Evolutionary conservation across 2,113 vertebrate species (phyloP).

Genomic region (Laterallus jamaicensis): DNA sequence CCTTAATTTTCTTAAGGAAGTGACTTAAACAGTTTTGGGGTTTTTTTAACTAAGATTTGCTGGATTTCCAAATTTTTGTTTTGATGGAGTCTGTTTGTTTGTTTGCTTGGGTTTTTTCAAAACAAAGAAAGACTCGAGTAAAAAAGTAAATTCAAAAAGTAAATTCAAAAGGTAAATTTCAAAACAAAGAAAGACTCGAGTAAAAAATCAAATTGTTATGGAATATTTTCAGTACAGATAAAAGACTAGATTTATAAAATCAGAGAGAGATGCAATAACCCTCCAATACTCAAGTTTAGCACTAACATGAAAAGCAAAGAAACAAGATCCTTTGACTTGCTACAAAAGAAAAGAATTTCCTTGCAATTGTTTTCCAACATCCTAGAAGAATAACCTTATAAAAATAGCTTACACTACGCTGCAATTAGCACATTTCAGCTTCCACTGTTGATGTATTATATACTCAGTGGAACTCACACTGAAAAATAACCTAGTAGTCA

Average conservation of each 20-base stretch:
- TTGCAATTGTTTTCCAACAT: background rate
- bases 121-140: accelerated
- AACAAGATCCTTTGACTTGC: background rate
- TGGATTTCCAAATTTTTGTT: background rate
- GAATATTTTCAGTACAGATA: background rate
- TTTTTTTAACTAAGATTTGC: background rate
- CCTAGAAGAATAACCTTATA: background rate
- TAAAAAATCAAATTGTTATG: background rate
- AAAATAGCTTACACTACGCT: background rate
- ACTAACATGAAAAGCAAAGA: background rate
- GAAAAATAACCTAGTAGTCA: background rate
- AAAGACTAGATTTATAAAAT: background rate
- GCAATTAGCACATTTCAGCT: background rate
- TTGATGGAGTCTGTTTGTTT: no score
- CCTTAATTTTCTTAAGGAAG: background rate
- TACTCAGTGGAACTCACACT: background rate
- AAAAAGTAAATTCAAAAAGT: background rate
- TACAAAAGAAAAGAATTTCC: background rate
- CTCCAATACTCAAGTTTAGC: background rate
- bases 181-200: background rate
- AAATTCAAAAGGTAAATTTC: no score
- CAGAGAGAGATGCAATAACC: background rate
- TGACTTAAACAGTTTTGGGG: background rate
- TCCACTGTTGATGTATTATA: background rate
- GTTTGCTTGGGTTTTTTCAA: no score